Evolutionary conservation across 2,888 invertebrate genomes (phyloP).

Genomic region (Lasioglossum zephyrum): DNA sequence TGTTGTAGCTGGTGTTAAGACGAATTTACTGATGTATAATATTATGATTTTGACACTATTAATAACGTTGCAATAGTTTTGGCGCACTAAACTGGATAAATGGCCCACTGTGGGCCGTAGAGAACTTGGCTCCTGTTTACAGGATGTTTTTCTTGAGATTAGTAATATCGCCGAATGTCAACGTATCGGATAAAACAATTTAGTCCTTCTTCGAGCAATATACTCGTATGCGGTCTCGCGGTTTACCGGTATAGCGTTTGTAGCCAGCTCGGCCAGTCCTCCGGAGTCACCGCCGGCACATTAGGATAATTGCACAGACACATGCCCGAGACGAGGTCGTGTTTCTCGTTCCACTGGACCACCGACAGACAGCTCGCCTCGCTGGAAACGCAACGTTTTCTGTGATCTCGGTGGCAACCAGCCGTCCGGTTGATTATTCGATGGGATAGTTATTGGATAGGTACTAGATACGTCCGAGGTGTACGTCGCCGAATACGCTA

Average conservation of each 20-base stretch:
- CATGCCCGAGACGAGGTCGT: slow-evolving; percentile 79
- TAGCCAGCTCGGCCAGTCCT: slow-evolving; percentile 87
- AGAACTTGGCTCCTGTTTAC: no score
- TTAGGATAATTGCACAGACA: slow-evolving; percentile 85
- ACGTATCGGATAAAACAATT: neutral
- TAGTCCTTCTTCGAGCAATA: neutral
- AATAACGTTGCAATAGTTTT: no score
- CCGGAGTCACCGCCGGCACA: slow-evolving; percentile 86
- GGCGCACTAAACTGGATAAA: no score
- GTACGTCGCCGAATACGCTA: slow-evolving; percentile 79
- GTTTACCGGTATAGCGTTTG: slow-evolving; percentile 85
- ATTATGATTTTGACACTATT: no score
- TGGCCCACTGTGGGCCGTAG: no score
- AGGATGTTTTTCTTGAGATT: no score
- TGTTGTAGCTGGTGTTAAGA: no score
- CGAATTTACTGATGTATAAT: no score
- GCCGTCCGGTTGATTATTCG: neutral
- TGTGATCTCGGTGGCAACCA: neutral
- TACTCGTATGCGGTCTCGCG: neutral
- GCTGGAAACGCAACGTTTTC: slow-evolving; percentile 82
- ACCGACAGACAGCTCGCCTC: slow-evolving; percentile 85
- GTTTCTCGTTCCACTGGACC: slow-evolving; percentile 81
- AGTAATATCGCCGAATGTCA: neutral
- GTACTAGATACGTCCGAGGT: slow-evolving; percentile 78
- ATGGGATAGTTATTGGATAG: slow-evolving; percentile 22